Base-by-base conservation (phyloP, 2,113 vertebrate genomes). In the Onychorhynchus coronatus region DNA sequence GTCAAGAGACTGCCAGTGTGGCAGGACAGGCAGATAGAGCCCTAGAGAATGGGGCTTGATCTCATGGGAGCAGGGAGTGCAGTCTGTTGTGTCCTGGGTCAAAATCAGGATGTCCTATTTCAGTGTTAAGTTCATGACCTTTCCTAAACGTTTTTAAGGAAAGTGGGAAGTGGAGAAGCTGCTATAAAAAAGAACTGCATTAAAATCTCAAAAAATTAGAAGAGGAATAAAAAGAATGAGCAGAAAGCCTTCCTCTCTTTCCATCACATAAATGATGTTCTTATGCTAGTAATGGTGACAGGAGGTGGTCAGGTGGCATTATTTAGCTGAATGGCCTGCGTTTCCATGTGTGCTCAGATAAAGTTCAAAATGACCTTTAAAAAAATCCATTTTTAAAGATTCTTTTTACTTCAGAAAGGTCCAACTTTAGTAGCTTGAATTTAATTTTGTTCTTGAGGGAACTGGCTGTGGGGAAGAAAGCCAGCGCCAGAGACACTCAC, bases 331-430 rank as follows among this genome's bases (percentile, higher is more conserved):
- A 95, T 94, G 96, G 87, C 80, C 93, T 72, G 55, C 0, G 3
- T 94, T 63, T 94, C 70, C 49, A 3, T 89, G 82, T 96, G 93
- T 93, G 83, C 87, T 94, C 91, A 76, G 95, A 93, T 94, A 97
- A 95, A 97, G 96, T 96, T 96, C 97, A 97, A 97, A 97, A 97
- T 94, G 97, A 97, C 97, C 97, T 97, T 97, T 97, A 89, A 93
- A 97, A 97, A 97, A 97, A 97, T 97, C 97, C 92, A 97, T 97
- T 97, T 97, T 96, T 97, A 97, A 97, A 97, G 97, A 97, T 97
- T 97, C 91, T 94, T 96, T 97, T 96, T 92, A 84, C 91, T 94
- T 97, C 92, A 93, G 89, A 95, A 97, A 97, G 87, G 73, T 96
- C 95, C 90, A 14, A 96, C 91, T 97, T 97, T 75, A 97, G 95